Conservation (phyloP, 2,797 vertebrate species). For the Hemitrygon akajei region DNA sequence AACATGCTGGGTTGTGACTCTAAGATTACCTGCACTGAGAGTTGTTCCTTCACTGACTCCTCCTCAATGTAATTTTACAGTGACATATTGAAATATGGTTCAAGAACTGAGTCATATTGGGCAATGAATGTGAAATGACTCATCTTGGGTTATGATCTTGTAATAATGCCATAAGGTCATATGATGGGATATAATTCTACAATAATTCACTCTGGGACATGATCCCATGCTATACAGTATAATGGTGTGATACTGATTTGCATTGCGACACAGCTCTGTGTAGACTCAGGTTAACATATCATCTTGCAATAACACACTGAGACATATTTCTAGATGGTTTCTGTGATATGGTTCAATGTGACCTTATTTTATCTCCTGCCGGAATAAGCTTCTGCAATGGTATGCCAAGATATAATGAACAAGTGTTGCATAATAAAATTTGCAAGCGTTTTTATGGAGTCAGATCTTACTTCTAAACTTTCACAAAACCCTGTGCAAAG, state of each 20-base stretch:
- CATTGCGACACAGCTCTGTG: not conserved
- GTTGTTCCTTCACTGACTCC: too few relatives aligned
- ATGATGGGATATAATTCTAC: not conserved
- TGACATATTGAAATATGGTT: not conserved
- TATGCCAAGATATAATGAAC: too few relatives aligned
- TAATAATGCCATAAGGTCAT: not conserved
- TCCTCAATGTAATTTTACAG: not conserved
- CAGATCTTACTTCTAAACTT: too few relatives aligned
- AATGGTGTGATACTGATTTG: not conserved
- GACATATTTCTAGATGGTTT: too few relatives aligned
- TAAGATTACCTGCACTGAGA: not conserved
- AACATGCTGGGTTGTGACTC: not conserved
- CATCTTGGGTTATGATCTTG: not conserved
- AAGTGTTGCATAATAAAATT: too few relatives aligned
- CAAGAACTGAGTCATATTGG: not conserved
- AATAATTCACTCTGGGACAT: not conserved
- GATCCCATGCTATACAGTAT: too few relatives aligned
- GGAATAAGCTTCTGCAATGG: too few relatives aligned
- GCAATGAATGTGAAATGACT: not conserved
- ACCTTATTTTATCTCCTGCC: too few relatives aligned
- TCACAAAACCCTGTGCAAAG: too few relatives aligned
- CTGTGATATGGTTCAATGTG: too few relatives aligned
- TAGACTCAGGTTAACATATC: not conserved
- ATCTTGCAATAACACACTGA: too few relatives aligned
- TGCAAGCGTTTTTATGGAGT: too few relatives aligned